Percentiles rank a stretch among this genome's conserved stretches.
Conservation (phyloP, 2,113 vertebrate species). For the Cyanistes caeruleus region DNA sequence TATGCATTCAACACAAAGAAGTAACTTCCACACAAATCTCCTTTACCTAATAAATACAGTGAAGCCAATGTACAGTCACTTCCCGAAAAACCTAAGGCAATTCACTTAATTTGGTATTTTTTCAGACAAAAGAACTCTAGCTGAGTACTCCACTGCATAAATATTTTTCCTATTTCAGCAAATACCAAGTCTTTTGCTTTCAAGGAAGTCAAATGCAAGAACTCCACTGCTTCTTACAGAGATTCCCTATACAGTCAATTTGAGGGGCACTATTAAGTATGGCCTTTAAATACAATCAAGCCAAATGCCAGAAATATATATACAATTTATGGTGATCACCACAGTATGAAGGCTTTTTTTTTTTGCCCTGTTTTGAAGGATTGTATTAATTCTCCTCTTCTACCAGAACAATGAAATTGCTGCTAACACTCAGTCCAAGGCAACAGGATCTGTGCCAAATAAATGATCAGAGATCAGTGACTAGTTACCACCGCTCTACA, state of each 20-base stretch:
- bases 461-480: neutral
- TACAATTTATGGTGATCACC: neutral
- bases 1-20: neutral
- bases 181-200: neutral
- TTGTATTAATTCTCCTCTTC: neutral
- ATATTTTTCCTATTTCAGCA: neutral
- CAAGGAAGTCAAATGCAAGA: neutral
- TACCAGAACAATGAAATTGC: neutral
- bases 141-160: neutral
- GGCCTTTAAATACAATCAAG: neutral
- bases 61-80: neutral
- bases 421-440: neutral
- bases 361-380: neutral
- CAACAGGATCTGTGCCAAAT: neutral
- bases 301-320: neutral
- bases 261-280: neutral
- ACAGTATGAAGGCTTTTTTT: neutral
- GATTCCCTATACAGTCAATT: neutral
- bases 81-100: neutral
- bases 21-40: neutral
- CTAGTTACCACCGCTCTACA: neutral
- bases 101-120: conserved; percentile 30
- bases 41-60: neutral
- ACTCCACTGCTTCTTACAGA: neutral
- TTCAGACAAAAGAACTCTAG: neutral